Percentiles rank a stretch among this genome's conserved stretches.
These are phyloP conservation scores for Prunella himalayana DNA, from an alignment of 2,113 vertebrate genomes.

Conservation along the genomic window DNA sequence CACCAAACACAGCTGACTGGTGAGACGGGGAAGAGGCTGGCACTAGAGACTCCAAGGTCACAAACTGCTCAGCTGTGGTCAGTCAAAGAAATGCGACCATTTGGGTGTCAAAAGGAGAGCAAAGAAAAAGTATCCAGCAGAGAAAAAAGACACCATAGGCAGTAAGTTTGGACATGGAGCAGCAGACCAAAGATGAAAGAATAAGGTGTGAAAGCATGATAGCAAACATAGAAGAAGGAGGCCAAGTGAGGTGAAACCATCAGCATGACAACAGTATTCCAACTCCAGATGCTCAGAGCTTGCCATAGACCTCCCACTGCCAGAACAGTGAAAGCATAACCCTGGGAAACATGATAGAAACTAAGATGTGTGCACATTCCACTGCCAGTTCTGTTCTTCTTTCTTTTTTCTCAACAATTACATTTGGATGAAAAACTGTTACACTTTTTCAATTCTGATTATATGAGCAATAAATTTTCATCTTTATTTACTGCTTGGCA, in stretches of 20 bases:
- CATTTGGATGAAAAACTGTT: background rate
- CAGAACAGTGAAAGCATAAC: background rate
- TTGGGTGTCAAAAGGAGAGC: background rate
- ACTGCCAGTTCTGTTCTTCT: background rate
- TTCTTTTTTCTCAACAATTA: background rate
- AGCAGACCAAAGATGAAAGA: background rate
- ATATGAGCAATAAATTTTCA: background rate
- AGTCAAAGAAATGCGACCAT: background rate
- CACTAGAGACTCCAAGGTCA: too few species aligned
- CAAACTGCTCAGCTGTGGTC: background rate
- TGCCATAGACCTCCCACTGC: too few species aligned
- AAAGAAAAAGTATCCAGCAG: background rate
- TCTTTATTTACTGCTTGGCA: background rate
- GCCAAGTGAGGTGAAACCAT: background rate
- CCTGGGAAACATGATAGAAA: background rate
- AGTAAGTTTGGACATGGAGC: background rate
- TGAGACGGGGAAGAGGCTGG: background rate
- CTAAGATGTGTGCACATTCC: background rate
- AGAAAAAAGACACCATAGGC: rapidly evolving
- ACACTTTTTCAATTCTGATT: background rate
- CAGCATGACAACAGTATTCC: rapidly evolving
- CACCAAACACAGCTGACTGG: background rate
- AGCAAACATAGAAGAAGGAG: background rate
- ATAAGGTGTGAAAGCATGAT: background rate
- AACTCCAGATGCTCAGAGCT: background rate